A percentile compares a stretch with the other conserved stretches of the same genome.
Evolutionary conservation across 2,113 vertebrate genomes (phyloP).

Genomic region (Chaetodon auriga): DNA sequence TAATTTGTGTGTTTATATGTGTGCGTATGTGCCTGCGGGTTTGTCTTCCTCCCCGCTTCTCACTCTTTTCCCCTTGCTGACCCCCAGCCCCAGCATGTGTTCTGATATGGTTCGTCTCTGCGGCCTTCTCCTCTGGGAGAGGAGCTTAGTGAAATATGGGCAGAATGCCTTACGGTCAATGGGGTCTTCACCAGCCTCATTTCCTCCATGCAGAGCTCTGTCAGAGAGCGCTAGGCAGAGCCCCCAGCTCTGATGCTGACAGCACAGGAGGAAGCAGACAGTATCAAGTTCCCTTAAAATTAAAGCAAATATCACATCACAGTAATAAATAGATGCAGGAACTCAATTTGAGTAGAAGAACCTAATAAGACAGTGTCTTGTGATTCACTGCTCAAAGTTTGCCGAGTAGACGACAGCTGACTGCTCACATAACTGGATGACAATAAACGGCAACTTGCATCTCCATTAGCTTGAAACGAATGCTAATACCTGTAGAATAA

Average conservation of each 20-base stretch:
- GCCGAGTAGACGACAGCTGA: slow-evolving; percentile 37
- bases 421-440: slow-evolving; percentile 24
- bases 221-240: slow-evolving; percentile 33
- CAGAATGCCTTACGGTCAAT: slow-evolving; percentile 61
- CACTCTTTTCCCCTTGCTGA: not conserved
- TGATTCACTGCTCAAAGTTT: slow-evolving; percentile 32
- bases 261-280: slow-evolving; percentile 37
- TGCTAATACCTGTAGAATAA: not conserved
- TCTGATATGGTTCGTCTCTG: slow-evolving; percentile 62
- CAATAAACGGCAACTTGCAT: slow-evolving; percentile 11
- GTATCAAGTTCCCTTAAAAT: slow-evolving; percentile 49
- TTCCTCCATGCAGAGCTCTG: slow-evolving; percentile 44
- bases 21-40: not conserved
- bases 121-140: slow-evolving; percentile 57
- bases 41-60: not conserved
- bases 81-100: slow-evolving; percentile 55
- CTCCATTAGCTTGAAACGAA: slow-evolving; percentile 15
- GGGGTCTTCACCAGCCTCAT: slow-evolving; percentile 57
- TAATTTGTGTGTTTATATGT: slow-evolving; percentile 5
- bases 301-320: slow-evolving; percentile 55
- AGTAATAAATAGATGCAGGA: slow-evolving; percentile 41
- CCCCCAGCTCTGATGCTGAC: slow-evolving; percentile 27
- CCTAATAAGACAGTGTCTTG: slow-evolving; percentile 46
- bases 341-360: slow-evolving; percentile 40
- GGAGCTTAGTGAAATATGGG: slow-evolving; percentile 69